phyloP scores from a whole-genome alignment of 2,113 vertebrate genomes.

The Cichladusa arquata region DNA sequence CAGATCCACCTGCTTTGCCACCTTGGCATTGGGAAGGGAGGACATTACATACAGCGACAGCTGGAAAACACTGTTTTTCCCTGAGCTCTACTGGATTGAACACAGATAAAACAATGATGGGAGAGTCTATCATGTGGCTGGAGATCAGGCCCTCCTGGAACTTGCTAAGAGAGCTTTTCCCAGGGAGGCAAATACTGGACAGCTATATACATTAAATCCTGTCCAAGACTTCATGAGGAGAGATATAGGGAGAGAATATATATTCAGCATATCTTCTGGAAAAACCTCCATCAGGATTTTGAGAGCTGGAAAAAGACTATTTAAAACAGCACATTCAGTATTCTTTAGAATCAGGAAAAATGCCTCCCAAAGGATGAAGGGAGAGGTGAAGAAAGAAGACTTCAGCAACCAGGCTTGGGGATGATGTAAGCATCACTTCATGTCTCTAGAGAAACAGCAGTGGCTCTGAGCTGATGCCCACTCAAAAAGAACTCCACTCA shows the following conservation, averaged over 20 bases:
- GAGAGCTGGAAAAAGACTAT: background rate
- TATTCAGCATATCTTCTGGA: background rate
- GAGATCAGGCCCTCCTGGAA: background rate
- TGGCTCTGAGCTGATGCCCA: background rate
- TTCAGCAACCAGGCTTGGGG: background rate
- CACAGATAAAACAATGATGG: background rate
- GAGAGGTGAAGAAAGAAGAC: background rate
- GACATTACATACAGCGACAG: background rate
- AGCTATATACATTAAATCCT: background rate
- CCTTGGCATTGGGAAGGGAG: background rate
- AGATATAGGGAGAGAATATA: background rate
- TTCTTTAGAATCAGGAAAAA: background rate
- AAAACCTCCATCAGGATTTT: background rate
- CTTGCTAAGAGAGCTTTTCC: background rate
- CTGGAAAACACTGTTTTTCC: background rate
- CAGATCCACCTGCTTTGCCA: background rate
- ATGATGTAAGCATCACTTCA: background rate
- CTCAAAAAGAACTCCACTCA: background rate
- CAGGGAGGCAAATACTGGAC: background rate
- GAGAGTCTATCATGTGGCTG: background rate
- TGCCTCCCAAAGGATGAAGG: background rate
- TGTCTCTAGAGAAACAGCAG: background rate
- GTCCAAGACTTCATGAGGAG: background rate
- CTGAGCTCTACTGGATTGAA: background rate
- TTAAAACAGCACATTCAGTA: background rate